Percentiles rank a stretch among this genome's conserved stretches.
phyloP scores from a whole-genome alignment of 2,113 vertebrate species.

The Ginglymostoma cirratum region DNA sequence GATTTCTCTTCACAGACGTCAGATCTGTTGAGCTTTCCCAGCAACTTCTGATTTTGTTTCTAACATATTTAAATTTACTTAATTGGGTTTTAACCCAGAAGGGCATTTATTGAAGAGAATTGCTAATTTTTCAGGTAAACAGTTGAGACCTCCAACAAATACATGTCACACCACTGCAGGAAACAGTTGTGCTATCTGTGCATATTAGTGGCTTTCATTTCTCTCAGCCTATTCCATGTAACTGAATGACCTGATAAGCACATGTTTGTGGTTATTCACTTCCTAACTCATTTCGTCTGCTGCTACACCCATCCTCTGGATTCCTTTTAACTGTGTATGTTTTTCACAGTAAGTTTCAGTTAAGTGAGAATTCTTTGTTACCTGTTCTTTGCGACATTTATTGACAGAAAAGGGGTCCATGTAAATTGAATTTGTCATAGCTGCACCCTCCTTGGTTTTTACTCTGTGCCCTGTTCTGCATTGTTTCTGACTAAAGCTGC shows the following conservation, averaged over 20 bases:
- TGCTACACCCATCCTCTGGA: background rate
- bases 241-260: constrained; percentile 19
- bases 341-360: background rate
- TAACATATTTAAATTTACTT: background rate
- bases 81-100: background rate
- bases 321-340: background rate
- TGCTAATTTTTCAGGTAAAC: background rate
- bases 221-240: background rate
- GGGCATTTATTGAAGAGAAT: background rate
- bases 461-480: too few species aligned
- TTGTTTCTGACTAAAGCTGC: background rate
- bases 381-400: background rate
- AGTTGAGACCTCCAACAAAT: background rate
- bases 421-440: too few species aligned
- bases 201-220: background rate
- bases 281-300: background rate
- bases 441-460: background rate
- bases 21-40: too few species aligned
- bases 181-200: background rate
- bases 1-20: too few species aligned
- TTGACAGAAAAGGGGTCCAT: too few species aligned
- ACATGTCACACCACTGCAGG: background rate
- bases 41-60: too few species aligned
- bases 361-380: background rate
- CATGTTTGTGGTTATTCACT: constrained; percentile 17